phyloP scores from a whole-genome alignment of 2,113 vertebrate genomes.

The Xerus inauris region DNA sequence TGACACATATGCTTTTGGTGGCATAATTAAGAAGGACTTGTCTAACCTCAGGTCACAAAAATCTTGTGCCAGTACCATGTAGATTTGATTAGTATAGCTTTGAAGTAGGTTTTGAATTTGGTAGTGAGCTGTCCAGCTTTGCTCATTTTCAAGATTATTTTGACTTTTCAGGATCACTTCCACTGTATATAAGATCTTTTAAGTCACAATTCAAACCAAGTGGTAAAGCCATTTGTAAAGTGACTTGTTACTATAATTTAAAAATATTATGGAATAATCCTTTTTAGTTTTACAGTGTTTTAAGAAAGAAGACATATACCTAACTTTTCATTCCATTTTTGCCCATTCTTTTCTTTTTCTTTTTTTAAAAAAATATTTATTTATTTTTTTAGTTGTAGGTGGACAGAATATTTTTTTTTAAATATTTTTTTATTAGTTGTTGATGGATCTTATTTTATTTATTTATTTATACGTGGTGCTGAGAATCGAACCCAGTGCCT shows the following conservation, averaged over 20 bases:
- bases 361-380: too few species aligned
- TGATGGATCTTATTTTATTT: too few species aligned
- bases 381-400: too few species aligned
- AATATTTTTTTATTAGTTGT: too few species aligned
- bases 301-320: neutral
- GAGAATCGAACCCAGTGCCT: too few species aligned
- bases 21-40: neutral
- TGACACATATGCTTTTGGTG: conserved; percentile 18
- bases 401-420: too few species aligned
- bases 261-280: neutral
- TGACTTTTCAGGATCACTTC: neutral
- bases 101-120: neutral
- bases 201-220: conserved; percentile 33
- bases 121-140: neutral
- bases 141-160: neutral
- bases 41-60: neutral
- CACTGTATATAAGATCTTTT: conserved; percentile 8
- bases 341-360: neutral
- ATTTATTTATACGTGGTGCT: too few species aligned
- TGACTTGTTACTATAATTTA: conserved; percentile 3
- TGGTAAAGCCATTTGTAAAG: conserved; percentile 1
- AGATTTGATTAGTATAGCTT: neutral
- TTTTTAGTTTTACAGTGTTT: conserved; percentile 28
- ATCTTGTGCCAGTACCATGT: neutral
- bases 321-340: neutral